Conservation (phyloP, 2,113 vertebrate genomes). For the Marmota flaviventris region DNA sequence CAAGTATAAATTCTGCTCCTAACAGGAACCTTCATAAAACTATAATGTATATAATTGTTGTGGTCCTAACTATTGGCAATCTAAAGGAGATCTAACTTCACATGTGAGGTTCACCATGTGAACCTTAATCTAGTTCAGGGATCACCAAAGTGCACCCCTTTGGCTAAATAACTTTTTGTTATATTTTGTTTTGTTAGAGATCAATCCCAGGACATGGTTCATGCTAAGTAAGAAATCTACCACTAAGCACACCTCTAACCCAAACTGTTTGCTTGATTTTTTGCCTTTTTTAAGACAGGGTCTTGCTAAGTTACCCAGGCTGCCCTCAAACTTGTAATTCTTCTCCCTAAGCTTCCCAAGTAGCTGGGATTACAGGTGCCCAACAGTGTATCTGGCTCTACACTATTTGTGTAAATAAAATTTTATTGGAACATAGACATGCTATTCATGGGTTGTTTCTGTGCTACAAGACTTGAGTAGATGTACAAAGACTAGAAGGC, state of each 20-base stretch:
- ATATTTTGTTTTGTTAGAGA: not conserved
- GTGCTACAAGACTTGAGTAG: not conserved
- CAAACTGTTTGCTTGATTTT: not conserved
- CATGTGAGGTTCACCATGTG: not conserved
- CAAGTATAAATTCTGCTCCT: conserved; percentile 21
- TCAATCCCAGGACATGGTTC: not conserved
- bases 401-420: conserved; percentile 51
- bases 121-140: conserved; percentile 25
- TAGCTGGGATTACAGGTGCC: not conserved
- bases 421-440: conserved; percentile 16
- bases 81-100: conserved; percentile 35
- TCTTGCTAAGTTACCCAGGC: not conserved
- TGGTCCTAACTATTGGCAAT: not conserved
- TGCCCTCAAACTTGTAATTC: not conserved
- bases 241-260: not conserved
- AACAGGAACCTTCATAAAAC: conserved; percentile 16
- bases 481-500: not conserved
- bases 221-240: not conserved
- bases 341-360: not conserved
- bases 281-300: too few relatives aligned
- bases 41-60: not conserved
- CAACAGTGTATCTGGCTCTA: not conserved
- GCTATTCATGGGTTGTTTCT: conserved; percentile 25
- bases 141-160: not conserved
- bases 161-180: not conserved